Conservation (phyloP, 2,888 invertebrate genomes). For the Drosophila pseudotakahashii region DNA sequence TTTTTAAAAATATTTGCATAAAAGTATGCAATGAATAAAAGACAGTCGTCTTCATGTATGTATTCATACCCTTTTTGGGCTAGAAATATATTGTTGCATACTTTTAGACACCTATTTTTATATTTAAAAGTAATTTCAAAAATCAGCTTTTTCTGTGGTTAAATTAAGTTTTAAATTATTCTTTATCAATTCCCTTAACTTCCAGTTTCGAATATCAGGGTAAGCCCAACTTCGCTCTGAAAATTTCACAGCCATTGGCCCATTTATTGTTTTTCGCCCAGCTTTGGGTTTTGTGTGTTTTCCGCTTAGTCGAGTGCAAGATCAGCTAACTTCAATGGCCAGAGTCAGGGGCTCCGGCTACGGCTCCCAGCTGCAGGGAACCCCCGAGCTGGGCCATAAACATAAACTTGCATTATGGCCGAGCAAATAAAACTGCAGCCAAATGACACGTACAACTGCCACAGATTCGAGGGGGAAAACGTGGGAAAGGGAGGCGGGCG, state of each 20-base stretch:
- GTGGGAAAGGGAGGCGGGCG: not conserved
- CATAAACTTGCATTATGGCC: constrained; percentile 72
- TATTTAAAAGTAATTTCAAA: too few species aligned
- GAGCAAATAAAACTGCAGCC: constrained; percentile 74
- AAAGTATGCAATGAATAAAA: too few species aligned
- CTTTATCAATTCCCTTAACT: too few species aligned
- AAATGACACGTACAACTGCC: constrained; percentile 73
- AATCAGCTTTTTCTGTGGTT: too few species aligned
- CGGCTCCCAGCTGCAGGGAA: constrained; percentile 19
- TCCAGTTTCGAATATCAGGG: not conserved
- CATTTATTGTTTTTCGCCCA: constrained; percentile 28
- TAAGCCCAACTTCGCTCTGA: constrained; percentile 11
- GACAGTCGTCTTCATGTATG: too few species aligned
- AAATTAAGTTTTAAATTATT: too few species aligned
- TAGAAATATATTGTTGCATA: too few species aligned
- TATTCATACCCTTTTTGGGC: too few species aligned
- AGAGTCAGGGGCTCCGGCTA: constrained; percentile 20
- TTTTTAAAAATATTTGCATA: too few species aligned
- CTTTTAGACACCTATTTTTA: too few species aligned
- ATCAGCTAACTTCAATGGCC: constrained; percentile 57
- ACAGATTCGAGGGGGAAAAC: constrained; percentile 8
- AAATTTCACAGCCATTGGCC: constrained; percentile 15
- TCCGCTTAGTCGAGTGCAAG: constrained; percentile 73
- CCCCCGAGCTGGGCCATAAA: constrained; percentile 50
- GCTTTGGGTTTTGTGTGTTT: constrained; percentile 53